Evolutionary conservation across 1,140 invertebrate species (phyloP).

Genomic region (Drosophila insularis): DNA sequence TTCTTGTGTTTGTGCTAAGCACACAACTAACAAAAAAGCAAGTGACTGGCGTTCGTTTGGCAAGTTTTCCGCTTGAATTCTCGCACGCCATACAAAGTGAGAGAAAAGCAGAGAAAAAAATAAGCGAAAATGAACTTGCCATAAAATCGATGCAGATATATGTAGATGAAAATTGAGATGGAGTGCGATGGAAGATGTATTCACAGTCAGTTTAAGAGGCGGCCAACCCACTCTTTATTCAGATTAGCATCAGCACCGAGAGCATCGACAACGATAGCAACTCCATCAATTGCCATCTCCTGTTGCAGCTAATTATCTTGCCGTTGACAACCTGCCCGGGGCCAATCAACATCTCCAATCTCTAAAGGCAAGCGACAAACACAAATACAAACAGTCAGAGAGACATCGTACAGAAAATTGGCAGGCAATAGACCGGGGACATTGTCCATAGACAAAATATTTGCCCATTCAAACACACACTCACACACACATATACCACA

Average conservation of each 20-base stretch:
- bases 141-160: conserved; percentile 58
- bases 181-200: conserved; percentile 30
- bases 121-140: conserved; percentile 20
- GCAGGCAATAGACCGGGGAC: conserved; percentile 42
- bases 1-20: conserved; percentile 51
- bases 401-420: conserved; percentile 36
- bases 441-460: conserved; percentile 22
- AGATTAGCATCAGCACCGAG: conserved; percentile 5
- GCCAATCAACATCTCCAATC: conserved; percentile 48
- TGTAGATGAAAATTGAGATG: conserved; percentile 13
- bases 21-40: conserved; percentile 37
- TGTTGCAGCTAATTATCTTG: conserved; percentile 63
- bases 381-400: conserved; percentile 32
- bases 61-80: conserved; percentile 48
- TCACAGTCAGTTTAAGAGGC: conserved; percentile 51
- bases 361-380: conserved; percentile 35
- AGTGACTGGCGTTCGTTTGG: conserved; percentile 44
- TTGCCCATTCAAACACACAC: conserved; percentile 14
- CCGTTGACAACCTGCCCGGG: conserved; percentile 31
- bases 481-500: neutral
- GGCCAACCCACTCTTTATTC: neutral
- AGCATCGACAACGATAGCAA: neutral
- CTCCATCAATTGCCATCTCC: conserved; percentile 23
- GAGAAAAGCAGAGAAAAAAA: conserved; percentile 13
- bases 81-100: conserved; percentile 31